phyloP scores from a whole-genome alignment of 1,140 invertebrate species.

The Danaus plexippus region DNA sequence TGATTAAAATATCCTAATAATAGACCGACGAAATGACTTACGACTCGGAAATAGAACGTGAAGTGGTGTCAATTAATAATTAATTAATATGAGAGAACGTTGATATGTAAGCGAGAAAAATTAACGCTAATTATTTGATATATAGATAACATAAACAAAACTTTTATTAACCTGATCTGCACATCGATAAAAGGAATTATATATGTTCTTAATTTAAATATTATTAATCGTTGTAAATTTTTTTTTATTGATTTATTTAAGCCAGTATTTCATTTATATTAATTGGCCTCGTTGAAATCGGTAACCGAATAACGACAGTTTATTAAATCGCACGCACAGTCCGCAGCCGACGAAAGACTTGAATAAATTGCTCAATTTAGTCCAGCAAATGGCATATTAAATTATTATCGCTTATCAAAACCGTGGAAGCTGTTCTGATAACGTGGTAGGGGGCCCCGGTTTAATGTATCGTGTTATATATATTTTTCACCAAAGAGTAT shows the following conservation, averaged over 20 bases:
- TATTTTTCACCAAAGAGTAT: too few relatives aligned
- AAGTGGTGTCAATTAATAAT: conserved; percentile 34
- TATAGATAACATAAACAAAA: too few relatives aligned
- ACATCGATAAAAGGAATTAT: too few relatives aligned
- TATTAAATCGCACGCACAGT: conserved; percentile 38
- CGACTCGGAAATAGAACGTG: conserved; percentile 32
- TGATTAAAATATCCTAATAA: conserved; percentile 71
- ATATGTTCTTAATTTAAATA: too few relatives aligned
- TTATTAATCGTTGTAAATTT: too few relatives aligned
- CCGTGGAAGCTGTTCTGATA: conserved; percentile 34
- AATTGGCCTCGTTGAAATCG: conserved; percentile 35
- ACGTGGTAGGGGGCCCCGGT: conserved; percentile 32
- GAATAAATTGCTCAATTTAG: conserved; percentile 67
- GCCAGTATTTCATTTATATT: conserved; percentile 24
- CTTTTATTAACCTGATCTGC: too few relatives aligned
- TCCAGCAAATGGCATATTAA: conserved; percentile 57
- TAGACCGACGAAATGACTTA: conserved; percentile 55
- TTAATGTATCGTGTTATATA: neutral
- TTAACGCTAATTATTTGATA: too few relatives aligned
- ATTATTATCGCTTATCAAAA: conserved; percentile 50
- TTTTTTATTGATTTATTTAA: too few relatives aligned
- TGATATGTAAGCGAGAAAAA: too few relatives aligned
- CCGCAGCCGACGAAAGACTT: conserved; percentile 35
- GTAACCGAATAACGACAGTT: conserved; percentile 38
- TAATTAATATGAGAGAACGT: too few relatives aligned